phyloP scores from a whole-genome alignment of 2,888 invertebrate species.

The Trissoscelio sp. region DNA sequence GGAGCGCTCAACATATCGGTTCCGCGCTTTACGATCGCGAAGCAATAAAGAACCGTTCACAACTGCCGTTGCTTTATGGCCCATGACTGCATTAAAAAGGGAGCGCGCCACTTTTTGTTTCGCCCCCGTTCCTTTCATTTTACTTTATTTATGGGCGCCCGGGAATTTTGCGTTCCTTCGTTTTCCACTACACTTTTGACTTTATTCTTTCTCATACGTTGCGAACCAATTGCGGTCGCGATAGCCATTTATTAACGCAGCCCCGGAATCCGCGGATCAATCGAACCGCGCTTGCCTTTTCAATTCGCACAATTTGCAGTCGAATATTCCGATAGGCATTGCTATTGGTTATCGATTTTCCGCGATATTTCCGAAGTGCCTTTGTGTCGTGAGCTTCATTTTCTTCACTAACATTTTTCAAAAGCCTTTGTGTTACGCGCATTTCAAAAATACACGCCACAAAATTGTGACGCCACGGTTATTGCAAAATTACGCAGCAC shows the following conservation, averaged over 20 bases:
- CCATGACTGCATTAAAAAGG: constrained; percentile 72
- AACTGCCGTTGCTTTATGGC: constrained; percentile 75
- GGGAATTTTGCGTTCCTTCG: constrained; percentile 5
- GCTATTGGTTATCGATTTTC: constrained; percentile 40
- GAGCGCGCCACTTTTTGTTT: constrained; percentile 41
- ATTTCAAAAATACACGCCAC: neutral
- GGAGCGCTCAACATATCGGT: constrained; percentile 53
- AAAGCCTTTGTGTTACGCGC: constrained; percentile 26
- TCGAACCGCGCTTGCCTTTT: constrained; percentile 43
- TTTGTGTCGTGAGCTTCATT: constrained; percentile 21
- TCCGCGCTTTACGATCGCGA: constrained; percentile 76
- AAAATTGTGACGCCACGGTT: neutral
- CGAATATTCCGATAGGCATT: constrained; percentile 29
- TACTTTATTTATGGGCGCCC: constrained; percentile 23
- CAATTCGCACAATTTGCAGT: constrained; percentile 55
- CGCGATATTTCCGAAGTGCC: constrained; percentile 39
- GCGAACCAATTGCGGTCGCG: constrained; percentile 17
- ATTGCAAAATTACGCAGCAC: neutral
- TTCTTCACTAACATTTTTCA: constrained; percentile 36
- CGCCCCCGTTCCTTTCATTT: neutral
- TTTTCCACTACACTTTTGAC: neutral
- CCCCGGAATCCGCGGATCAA: constrained; percentile 29
- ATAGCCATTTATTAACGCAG: constrained; percentile 49
- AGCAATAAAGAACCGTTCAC: constrained; percentile 78
- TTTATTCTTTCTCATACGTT: constrained; percentile 4